These are phyloP conservation scores for Prolemur simus DNA, from an alignment of 2,113 vertebrate genomes.

Conservation along the genomic window DNA sequence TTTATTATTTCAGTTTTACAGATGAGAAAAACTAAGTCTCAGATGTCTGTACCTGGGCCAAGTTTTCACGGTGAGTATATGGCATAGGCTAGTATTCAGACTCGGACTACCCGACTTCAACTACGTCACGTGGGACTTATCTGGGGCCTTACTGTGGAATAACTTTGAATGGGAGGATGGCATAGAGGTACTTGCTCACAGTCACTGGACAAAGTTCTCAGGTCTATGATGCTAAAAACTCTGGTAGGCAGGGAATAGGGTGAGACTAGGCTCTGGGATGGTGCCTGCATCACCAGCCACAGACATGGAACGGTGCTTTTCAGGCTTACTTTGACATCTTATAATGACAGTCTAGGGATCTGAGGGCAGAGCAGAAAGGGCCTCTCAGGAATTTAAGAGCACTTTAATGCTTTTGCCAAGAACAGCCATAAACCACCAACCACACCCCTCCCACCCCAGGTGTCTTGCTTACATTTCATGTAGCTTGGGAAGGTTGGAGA, in stretches of 20 bases:
- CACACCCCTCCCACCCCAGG: no score
- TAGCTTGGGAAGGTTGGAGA: slow-evolving; percentile 85
- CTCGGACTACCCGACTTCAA: background rate
- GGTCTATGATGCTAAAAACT: background rate
- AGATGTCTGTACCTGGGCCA: background rate
- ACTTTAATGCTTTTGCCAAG: slow-evolving; percentile 36
- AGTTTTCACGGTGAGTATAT: background rate
- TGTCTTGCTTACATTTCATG: slow-evolving; percentile 88
- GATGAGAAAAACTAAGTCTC: background rate
- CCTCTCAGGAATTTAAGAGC: background rate
- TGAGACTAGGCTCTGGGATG: background rate
- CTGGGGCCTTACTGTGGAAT: background rate
- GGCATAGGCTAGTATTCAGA: background rate
- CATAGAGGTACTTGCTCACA: background rate
- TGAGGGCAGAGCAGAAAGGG: background rate
- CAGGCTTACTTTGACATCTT: background rate
- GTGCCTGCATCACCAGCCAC: background rate
- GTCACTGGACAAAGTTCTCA: background rate
- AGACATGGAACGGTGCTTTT: background rate
- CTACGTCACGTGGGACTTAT: background rate
- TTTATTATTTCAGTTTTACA: slow-evolving; percentile 9
- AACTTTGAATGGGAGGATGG: background rate
- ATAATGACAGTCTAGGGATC: background rate
- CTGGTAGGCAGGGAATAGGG: background rate
- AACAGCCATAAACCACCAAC: background rate